Evolutionary conservation across 2,113 vertebrate species (phyloP).

Genomic region (Choloepus hoffmanni): DNA sequence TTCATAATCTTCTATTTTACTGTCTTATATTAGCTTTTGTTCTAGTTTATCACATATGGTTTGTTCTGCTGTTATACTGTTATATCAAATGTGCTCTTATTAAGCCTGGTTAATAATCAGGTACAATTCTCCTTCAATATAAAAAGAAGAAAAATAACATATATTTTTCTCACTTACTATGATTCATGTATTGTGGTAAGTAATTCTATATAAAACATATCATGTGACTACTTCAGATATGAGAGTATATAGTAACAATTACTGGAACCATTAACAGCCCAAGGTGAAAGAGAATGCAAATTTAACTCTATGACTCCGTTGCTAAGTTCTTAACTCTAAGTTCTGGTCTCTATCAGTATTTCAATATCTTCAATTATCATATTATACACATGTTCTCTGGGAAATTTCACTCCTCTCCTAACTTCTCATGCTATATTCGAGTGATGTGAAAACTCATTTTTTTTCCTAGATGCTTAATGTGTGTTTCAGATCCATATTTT

Average conservation of each 20-base stretch:
- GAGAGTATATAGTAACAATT: background rate
- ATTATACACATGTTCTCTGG: background rate
- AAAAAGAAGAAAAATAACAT: background rate
- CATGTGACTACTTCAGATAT: background rate
- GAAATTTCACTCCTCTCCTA: background rate
- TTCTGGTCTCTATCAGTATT: background rate
- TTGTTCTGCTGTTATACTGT: background rate
- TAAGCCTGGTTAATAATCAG: background rate
- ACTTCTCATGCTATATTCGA: background rate
- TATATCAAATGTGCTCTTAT: background rate
- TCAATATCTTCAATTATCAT: background rate
- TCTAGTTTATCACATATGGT: background rate
- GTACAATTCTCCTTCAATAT: background rate
- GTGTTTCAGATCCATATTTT: background rate
- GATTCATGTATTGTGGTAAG: background rate
- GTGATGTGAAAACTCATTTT: background rate
- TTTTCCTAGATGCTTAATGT: background rate
- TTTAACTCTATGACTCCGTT: background rate
- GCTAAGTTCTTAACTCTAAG: background rate
- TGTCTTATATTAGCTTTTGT: background rate
- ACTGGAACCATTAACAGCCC: background rate
- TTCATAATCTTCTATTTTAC: background rate
- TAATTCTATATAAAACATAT: background rate
- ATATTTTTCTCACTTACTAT: background rate
- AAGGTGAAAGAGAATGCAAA: background rate